These are phyloP conservation scores for Nymphicus hollandicus DNA, from an alignment of 2,113 vertebrate species.

Conservation along the genomic window DNA sequence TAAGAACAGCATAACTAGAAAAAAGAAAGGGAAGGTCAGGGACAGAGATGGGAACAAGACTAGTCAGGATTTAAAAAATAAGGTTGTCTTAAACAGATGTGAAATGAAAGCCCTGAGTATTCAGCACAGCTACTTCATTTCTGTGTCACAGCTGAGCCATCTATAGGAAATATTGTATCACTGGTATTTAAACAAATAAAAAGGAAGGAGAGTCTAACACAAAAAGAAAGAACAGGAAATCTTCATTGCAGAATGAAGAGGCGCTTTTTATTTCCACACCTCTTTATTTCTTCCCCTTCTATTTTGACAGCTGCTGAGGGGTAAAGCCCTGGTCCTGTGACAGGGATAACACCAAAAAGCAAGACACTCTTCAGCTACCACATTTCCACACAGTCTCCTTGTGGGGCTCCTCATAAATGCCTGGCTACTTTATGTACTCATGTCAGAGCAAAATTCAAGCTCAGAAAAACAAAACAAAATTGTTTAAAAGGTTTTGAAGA, in stretches of 20 bases:
- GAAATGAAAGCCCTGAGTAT: not conserved
- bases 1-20: not conserved
- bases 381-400: not conserved
- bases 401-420: not conserved
- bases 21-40: not conserved
- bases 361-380: not conserved
- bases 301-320: not conserved
- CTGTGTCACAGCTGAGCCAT: conserved; percentile 61
- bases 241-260: not conserved
- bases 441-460: conserved; percentile 47
- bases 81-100: not conserved
- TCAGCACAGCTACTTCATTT: conserved; percentile 3
- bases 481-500: conserved; percentile 56
- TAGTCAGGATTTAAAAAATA: conserved; percentile 1
- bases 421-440: not conserved
- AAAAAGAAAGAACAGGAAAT: not conserved
- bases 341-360: not conserved
- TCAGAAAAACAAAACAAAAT: conserved; percentile 56
- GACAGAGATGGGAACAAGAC: not conserved
- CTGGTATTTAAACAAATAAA: conserved; percentile 20
- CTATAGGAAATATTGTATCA: conserved; percentile 42
- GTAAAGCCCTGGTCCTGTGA: not conserved
- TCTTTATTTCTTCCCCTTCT: not conserved
- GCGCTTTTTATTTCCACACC: not conserved
- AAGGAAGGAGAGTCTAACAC: not conserved